Evolutionary conservation across 2,797 vertebrate genomes (phyloP).

Genomic region (Adelosebastes latens): DNA sequence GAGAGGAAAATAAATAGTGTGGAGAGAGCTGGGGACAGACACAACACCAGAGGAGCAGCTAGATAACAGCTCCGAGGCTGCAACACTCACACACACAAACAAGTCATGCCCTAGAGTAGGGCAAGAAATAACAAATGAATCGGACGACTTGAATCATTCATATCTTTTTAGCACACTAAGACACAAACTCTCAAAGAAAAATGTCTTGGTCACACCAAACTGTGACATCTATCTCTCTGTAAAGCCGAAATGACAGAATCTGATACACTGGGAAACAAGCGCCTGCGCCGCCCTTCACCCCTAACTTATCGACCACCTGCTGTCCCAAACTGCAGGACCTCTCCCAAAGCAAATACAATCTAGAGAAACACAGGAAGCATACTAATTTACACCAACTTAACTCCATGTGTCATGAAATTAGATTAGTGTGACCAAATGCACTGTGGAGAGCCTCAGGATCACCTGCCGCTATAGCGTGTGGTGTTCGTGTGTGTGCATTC

Average conservation of each 20-base stretch:
- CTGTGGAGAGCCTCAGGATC: conserved; percentile 38
- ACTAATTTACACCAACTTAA: conserved; percentile 73
- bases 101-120: neutral
- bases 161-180: neutral
- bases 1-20: conserved; percentile 54
- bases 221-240: conserved; percentile 43
- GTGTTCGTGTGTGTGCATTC: neutral
- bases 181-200: conserved; percentile 4
- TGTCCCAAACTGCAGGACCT: conserved; percentile 48
- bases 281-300: conserved; percentile 44
- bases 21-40: conserved; percentile 44
- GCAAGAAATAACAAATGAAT: neutral
- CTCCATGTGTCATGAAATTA: conserved; percentile 70
- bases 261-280: conserved; percentile 77
- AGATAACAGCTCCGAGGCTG: conserved; percentile 35
- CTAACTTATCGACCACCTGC: conserved; percentile 75
- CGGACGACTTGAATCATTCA: conserved; percentile 1
- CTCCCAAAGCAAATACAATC: conserved; percentile 65
- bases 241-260: conserved; percentile 64
- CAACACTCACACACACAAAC: neutral
- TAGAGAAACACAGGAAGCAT: conserved; percentile 62
- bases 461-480: conserved; percentile 31
- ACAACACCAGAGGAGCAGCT: conserved; percentile 33
- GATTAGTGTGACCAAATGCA: conserved; percentile 75
- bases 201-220: conserved; percentile 13